Evolutionary conservation across 2,113 vertebrate species (phyloP), one percentile per base, ranked within the genome.

Genomic region (Oreochromis spilurus): DNA sequence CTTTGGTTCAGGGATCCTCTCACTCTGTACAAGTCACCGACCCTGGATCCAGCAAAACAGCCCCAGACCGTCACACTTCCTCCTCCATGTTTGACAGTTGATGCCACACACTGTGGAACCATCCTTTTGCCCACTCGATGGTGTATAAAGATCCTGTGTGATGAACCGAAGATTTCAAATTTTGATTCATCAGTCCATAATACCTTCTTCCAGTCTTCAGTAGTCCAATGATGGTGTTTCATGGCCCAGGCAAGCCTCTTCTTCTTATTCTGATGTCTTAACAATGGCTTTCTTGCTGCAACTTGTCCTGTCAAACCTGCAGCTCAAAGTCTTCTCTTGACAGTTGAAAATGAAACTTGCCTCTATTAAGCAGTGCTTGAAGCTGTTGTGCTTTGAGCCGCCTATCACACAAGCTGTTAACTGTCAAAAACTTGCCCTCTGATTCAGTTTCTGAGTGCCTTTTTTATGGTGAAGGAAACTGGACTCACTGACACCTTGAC

Each of bases 141-240:
- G 13, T 0, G 0, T 58, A 57, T 2, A 57, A 29, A 57, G 4
- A 57, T 57, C 13, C 55, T 57, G 55, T 2, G 0, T 57, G 54
- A 29, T 14, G 54, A 57, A 57, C 54, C 54, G 14, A 57, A 57
- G 54, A 50, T 19, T 50, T 50, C 16, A 50, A 0, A 50, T 50
- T 50, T 50, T 19, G 48, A 19, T 50, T 50, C 48, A 50, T 50
- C 48, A 5, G 48, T 19, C 48, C 7, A 4, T 50, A 50, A 9
- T 50, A 50, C 1, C 48, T 50, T 50, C 48, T 9, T 50, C 16
- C 48, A 50, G 48, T 0, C 24, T 57, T 8, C 0, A 57, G 54
- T 26, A 26, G 24, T 57, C 24, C 54, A 26, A 26, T 57, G 54
- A 8, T 26, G 54, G 54, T 16, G 24, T 16, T 57, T 57, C 0